Conservation (phyloP, 1,140 invertebrate genomes). For the Drosophila quadrilineata region DNA sequence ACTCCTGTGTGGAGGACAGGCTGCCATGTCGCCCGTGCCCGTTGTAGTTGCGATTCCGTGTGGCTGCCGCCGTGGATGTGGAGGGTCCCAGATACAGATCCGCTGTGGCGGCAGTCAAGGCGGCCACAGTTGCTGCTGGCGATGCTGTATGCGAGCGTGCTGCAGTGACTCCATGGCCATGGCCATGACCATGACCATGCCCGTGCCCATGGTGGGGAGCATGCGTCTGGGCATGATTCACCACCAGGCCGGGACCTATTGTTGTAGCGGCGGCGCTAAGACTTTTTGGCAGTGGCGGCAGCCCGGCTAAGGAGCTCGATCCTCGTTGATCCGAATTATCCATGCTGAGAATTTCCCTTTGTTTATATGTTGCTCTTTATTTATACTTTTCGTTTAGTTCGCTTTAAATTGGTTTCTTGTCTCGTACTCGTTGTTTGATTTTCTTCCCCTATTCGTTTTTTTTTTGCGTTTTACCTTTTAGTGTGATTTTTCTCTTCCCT, state of each 20-base stretch:
- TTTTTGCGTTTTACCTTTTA: neutral
- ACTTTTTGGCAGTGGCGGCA: conserved; percentile 92
- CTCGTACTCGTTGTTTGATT: neutral
- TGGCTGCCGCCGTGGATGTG: conserved; percentile 60
- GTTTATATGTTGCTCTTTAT: neutral
- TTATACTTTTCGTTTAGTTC: conserved; percentile 8
- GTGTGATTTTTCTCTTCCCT: neutral
- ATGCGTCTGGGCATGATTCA: too few species aligned
- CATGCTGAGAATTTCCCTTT: conserved; percentile 30
- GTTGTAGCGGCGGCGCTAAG: conserved; percentile 87
- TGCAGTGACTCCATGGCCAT: too few species aligned
- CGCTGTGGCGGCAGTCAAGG: conserved; percentile 44
- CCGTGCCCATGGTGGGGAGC: conserved; percentile 20
- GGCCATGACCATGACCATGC: neutral
- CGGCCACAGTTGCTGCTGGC: conserved; percentile 46
- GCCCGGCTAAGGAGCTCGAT: conserved; percentile 82
- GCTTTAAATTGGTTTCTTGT: conserved; percentile 10
- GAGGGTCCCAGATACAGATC: conserved; percentile 74
- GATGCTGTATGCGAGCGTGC: conserved; percentile 33
- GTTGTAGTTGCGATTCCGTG: conserved; percentile 53
- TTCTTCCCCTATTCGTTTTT: conserved; percentile 27
- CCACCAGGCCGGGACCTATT: neutral
- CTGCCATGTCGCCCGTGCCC: conserved; percentile 62
- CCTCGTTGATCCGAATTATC: conserved; percentile 51
- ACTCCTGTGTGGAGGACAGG: conserved; percentile 70